A percentile compares a stretch with the other conserved stretches of the same genome.
Evolutionary conservation across 2,888 invertebrate species (phyloP).

Genomic region (Ichneumoninae sp.): DNA sequence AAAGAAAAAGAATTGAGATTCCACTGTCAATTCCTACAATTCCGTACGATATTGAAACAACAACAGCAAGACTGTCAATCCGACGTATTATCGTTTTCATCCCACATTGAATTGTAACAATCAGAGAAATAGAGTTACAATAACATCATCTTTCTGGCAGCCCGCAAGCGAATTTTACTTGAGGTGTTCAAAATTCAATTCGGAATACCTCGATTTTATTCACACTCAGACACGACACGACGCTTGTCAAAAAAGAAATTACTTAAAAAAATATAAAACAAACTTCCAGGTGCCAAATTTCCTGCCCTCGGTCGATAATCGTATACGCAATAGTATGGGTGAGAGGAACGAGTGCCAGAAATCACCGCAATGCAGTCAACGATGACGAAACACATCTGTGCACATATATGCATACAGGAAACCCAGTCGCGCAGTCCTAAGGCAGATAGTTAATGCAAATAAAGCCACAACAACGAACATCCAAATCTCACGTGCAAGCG

Average conservation of each 20-base stretch:
- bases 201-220: too few relatives aligned
- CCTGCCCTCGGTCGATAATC: constrained; percentile 2
- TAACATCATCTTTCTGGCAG: too few relatives aligned
- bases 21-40: too few relatives aligned
- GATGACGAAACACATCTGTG: constrained; percentile 48
- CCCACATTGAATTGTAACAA: too few relatives aligned
- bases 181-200: too few relatives aligned
- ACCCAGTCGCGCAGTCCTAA: too few relatives aligned
- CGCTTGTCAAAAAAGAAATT: not conserved
- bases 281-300: constrained; percentile 18
- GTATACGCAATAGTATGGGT: constrained; percentile 24
- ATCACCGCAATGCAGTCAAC: constrained; percentile 55
- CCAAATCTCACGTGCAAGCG: not conserved
- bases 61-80: too few relatives aligned
- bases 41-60: too few relatives aligned
- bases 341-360: constrained; percentile 35
- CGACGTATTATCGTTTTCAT: too few relatives aligned
- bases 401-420: not conserved
- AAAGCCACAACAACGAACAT: not conserved
- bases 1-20: not conserved
- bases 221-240: too few relatives aligned
- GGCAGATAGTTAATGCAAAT: not conserved
- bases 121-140: too few relatives aligned
- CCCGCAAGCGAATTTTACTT: too few relatives aligned
- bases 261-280: not conserved